Evolutionary conservation across 1,140 invertebrate species (phyloP), one percentile per base, ranked within the genome.

Genomic region (Aporrectodea caliginosa): DNA sequence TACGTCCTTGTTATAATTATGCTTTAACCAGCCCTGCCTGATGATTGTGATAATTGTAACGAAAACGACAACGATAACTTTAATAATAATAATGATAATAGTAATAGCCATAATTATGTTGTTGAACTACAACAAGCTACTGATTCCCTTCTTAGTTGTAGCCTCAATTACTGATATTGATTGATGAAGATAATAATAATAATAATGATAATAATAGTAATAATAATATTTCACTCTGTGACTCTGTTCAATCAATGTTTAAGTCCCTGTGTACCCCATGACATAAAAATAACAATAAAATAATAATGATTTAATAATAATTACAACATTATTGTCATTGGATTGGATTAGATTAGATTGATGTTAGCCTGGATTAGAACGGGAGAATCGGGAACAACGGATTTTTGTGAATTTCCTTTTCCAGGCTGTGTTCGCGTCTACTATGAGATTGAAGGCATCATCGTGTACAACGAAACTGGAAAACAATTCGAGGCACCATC

Each of bases 351-450:
- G n/a, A n/a, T n/a, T n/a, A n/a, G n/a, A n/a, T n/a, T n/a, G n/a
- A n/a, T n/a, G n/a, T n/a, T n/a, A n/a, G n/a, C n/a, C n/a, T 58
- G 22, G 22, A 58, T 12, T 58, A 22, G 43, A 58, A 6, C 6
- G 43, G 22, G 6, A 58, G 6, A 58, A 12, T 22, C 43, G 43
- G 43, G 43, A 58, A 12, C 43, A 6, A 6, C 43, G 22, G 43
- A 12, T 58, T 12, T 12, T 6, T 6, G 43, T 6, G 6, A 12
- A 58, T 12, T 58, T 58, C 43, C 22, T 6, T 58, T 58, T 58
- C 0, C 75, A 76, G 75, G 75, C 0, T 76, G 75, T 35, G 33
- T 76, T 16, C 35, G 43, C 31, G 75, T 76, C 22, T 76, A 35
- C 35, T 32, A 76, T 35, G 32, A 76, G 31, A 35, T 35, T n/a